A percentile compares a stretch with the other conserved stretches of the same genome.
These are phyloP conservation scores for Tetragonisca angustula DNA, from an alignment of 2,888 invertebrate genomes.

Conservation along the genomic window DNA sequence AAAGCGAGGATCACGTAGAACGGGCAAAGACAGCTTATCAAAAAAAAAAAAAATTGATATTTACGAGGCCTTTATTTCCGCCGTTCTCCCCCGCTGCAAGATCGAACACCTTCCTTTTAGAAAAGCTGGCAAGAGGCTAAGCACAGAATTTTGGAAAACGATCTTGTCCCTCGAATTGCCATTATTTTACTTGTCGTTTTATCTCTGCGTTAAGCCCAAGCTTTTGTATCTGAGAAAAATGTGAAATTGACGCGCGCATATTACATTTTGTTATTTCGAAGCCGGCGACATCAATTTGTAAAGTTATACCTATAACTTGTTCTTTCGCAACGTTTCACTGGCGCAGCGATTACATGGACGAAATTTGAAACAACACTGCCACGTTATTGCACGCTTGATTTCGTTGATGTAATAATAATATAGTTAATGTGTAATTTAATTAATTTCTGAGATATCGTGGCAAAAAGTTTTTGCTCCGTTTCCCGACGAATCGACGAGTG, in stretches of 20 bases:
- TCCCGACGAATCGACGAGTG: too few species aligned
- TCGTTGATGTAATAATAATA: too few species aligned
- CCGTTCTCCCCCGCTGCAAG: neutral
- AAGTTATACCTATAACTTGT: neutral
- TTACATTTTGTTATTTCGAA: neutral
- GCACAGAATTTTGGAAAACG: neutral
- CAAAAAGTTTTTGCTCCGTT: neutral
- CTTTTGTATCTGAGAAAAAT: neutral
- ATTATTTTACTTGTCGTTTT: neutral
- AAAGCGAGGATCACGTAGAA: neutral
- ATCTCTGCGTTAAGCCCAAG: neutral
- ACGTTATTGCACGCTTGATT: neutral
- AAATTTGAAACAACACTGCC: neutral
- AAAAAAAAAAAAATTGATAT: constrained; percentile 55
- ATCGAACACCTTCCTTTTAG: neutral
- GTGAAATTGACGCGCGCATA: too few species aligned
- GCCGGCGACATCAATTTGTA: neutral
- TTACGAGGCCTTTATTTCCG: constrained; percentile 25
- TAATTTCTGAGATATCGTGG: neutral
- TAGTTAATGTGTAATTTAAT: neutral
- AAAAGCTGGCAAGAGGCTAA: neutral
- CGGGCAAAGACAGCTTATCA: neutral
- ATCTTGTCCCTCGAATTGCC: neutral
- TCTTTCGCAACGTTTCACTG: neutral
- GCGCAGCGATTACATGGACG: neutral